Base-by-base conservation (phyloP, 2,888 invertebrate genomes). In the Ommatoiulus sabulosus region DNA sequence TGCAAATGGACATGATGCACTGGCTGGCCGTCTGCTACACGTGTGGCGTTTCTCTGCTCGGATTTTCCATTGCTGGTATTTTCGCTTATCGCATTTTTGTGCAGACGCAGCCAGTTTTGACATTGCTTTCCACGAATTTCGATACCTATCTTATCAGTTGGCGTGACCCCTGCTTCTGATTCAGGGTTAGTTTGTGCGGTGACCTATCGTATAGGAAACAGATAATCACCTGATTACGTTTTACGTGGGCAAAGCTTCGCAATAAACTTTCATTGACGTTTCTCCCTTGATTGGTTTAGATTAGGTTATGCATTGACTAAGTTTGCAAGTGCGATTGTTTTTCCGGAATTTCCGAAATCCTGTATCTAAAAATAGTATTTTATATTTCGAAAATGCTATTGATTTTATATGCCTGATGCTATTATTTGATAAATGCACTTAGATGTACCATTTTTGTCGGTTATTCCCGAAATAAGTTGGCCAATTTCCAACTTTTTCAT, bases 321-420 rank as follows among this genome's bases (percentile, higher is more conserved):
- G 48, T 15, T 48, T 20, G 20, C 7, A 5, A 52, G 8, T 52
- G 52, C 52, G 4, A 52, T 10, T 0, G 7, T n/a, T 72, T n/a
- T n/a, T 72, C 72, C 7, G 72, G 72, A 72, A 72, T 24, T 72
- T 72, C 72, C 72, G 24, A 24, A 24, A 7, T 72, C 7, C n/a
- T n/a, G 72, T n/a, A n/a, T 72, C 72, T 20, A 72, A 72, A 72
- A 72, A 72, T 72, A 72, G 72, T 72, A 24, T 63, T 63, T 63
- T 63, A 10, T 63, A 7, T 46, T 46, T 46, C 46, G 5, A 46
- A 46, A 46, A 10, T n/a, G n/a, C n/a, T n/a, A n/a, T n/a, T n/a
- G n/a, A n/a, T n/a, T n/a, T n/a, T n/a, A n/a, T n/a, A n/a, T n/a
- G n/a, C n/a, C n/a, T n/a, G n/a, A n/a, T n/a, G n/a, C n/a, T n/a